A percentile compares a stretch with the other conserved stretches of the same genome.
Conservation (phyloP, 2,797 vertebrate genomes). For the Siniperca undulata region DNA sequence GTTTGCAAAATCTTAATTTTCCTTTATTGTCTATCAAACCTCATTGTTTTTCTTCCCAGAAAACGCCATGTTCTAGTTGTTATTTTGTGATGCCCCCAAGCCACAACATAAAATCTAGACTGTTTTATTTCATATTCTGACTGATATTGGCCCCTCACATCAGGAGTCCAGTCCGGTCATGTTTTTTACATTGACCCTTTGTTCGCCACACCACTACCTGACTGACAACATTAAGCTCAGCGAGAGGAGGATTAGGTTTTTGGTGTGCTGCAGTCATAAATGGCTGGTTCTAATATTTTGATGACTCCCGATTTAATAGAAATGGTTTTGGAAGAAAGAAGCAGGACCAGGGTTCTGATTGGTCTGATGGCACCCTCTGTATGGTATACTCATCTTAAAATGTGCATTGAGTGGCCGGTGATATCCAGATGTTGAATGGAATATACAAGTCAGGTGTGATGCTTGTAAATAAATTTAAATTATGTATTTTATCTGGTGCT, state of each 20-base stretch:
- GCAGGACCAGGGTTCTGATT: not conserved
- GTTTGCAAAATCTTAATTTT: not conserved
- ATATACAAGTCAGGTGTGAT: not conserved
- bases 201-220: constrained; percentile 31
- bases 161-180: constrained; percentile 20
- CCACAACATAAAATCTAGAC: not conserved
- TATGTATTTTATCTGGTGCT: not conserved
- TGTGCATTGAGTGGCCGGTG: not conserved
- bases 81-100: not conserved
- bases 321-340: not conserved
- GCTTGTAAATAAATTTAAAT: not conserved
- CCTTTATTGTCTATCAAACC: not conserved
- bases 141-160: constrained; percentile 17
- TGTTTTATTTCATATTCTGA: constrained; percentile 9
- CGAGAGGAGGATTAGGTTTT: constrained; percentile 27
- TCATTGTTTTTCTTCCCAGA: not conserved
- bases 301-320: not conserved
- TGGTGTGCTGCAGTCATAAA: not conserved
- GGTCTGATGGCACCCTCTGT: not conserved
- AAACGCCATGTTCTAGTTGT: not conserved
- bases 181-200: constrained; percentile 44
- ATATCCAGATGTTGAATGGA: not conserved
- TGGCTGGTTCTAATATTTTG: not conserved
- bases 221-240: constrained; percentile 25
- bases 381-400: not conserved